These are phyloP conservation scores for Diarsia mendica DNA, from an alignment of 2,888 invertebrate species.

Conservation along the genomic window DNA sequence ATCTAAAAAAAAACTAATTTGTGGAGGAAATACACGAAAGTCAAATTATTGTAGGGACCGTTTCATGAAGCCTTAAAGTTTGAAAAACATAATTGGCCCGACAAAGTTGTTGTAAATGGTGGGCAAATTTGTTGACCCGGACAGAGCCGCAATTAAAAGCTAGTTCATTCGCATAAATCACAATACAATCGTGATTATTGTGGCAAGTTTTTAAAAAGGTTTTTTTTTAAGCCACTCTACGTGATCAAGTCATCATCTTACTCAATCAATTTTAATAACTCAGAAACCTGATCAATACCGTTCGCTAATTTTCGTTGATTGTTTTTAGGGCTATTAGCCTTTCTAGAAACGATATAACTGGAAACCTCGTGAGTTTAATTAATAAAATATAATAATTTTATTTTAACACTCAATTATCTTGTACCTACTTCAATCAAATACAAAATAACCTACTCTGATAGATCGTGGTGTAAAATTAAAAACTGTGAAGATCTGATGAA, in stretches of 20 bases:
- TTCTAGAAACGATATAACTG: constrained; percentile 19
- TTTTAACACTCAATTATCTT: constrained; percentile 3
- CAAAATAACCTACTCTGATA: not conserved
- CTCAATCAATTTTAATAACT: constrained; percentile 64
- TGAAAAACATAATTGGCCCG: not conserved
- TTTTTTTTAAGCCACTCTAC: constrained; percentile 48
- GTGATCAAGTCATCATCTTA: constrained; percentile 45
- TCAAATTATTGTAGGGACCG: not conserved
- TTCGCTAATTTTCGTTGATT: constrained; percentile 59
- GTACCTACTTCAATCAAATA: not conserved
- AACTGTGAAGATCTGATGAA: constrained; percentile 19
- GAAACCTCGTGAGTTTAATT: not conserved
- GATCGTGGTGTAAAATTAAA: not conserved
- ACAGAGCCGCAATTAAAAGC: constrained; percentile 1
- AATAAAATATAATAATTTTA: not conserved
- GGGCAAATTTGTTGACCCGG: not conserved
- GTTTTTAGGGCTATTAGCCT: constrained; percentile 35
- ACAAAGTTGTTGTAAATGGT: not conserved
- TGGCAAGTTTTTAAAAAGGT: constrained; percentile 45
- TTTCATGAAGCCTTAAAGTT: not conserved
- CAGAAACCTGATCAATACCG: constrained; percentile 65
- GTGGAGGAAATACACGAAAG: not conserved
- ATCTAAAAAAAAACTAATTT: not conserved
- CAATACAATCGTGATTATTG: constrained; percentile 24
- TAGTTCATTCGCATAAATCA: constrained; percentile 36